Conservation (phyloP, 37 sponge, comb jelly and placozoan species). For the Hexactinellida sp. region DNA sequence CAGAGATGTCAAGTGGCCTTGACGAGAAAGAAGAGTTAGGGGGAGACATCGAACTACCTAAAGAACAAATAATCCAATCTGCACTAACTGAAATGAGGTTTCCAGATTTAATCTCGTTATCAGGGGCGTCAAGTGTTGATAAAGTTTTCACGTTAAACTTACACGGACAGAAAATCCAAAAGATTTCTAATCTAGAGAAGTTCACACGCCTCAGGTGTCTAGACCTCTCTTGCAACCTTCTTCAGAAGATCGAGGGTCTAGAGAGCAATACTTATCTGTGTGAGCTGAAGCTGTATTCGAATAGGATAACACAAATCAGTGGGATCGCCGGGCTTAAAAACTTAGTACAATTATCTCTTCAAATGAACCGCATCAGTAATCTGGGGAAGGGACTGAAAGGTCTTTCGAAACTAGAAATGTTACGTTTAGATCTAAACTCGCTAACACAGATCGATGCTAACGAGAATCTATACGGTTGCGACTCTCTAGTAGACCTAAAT, state of each 20-base stretch:
- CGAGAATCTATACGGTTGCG: background rate
- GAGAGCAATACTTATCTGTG: conserved; percentile 18
- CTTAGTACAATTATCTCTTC: conserved; percentile 14
- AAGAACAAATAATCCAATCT: background rate
- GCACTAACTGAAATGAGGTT: background rate
- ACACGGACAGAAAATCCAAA: background rate
- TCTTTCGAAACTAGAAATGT: conserved; percentile 12
- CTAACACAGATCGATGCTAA: background rate
- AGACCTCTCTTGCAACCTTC: conserved; percentile 28
- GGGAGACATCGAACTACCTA: background rate
- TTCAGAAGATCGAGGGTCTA: conserved; percentile 19
- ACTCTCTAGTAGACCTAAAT: background rate
- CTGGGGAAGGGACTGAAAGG: conserved; percentile 22
- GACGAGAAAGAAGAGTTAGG: too few species aligned
- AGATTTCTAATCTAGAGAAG: conserved; percentile 7
- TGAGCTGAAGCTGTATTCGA: conserved; percentile 37
- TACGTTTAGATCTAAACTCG: conserved; percentile 29
- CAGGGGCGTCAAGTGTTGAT: background rate
- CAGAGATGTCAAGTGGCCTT: too few species aligned
- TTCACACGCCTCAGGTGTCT: conserved; percentile 17
- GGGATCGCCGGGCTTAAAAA: conserved; percentile 25
- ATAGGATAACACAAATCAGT: conserved; percentile 16
- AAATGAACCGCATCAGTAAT: conserved; percentile 15
- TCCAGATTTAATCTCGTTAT: background rate
- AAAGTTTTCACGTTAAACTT: background rate